Base-by-base conservation (phyloP, 2,888 invertebrate species). In the Andrena marginata region DNA sequence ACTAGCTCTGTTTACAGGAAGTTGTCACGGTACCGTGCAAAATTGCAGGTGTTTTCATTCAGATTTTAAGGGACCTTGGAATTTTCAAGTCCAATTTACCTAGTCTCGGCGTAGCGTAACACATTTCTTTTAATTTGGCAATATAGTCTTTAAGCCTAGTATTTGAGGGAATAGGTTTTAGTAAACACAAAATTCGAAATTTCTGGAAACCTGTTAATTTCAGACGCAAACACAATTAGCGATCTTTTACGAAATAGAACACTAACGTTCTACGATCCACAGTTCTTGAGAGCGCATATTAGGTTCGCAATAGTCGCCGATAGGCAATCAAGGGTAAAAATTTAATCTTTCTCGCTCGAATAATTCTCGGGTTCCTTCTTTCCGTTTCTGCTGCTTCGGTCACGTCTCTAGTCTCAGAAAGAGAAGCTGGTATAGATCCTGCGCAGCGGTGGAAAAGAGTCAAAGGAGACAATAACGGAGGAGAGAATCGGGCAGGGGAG, bases 381-480 rank as follows among this genome's bases (percentile, higher is more conserved):
- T 33, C 64, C 75, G 59, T 54, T 56, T 60, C 16, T n/a, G 42
- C 51, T 73, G 49, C 78, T 72, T 71, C 67, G 59, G 56, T 80
- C 71, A 60, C 42, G 54, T 62, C 29, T 16, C 59, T 26, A 23
- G 20, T 13, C 60, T 48, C 80, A 62, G 80, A 84, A 80, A 73
- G 78, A 77, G 84, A 84, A 80, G 79, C 82, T 80, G 76, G 77
- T 82, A 84, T 81, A 72, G 82, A 84, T 56, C 70, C 59, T 42
- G 62, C 33, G 70, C 48, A 48, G 82, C 48, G 80, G 84, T 84
- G 85, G 82, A 86, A 82, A 85, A 84, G 88, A 89, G 84, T 82
- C 90, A 91, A 91, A 90, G 86, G 85, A 88, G 89, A 89, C 87
- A 89, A 89, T 87, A 89, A 90, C 89, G 76, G 84, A 78, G 83